Evolutionary conservation across 2,113 vertebrate genomes (phyloP), one percentile per base, ranked within the genome.

Genomic region (Sturnira hondurensis): DNA sequence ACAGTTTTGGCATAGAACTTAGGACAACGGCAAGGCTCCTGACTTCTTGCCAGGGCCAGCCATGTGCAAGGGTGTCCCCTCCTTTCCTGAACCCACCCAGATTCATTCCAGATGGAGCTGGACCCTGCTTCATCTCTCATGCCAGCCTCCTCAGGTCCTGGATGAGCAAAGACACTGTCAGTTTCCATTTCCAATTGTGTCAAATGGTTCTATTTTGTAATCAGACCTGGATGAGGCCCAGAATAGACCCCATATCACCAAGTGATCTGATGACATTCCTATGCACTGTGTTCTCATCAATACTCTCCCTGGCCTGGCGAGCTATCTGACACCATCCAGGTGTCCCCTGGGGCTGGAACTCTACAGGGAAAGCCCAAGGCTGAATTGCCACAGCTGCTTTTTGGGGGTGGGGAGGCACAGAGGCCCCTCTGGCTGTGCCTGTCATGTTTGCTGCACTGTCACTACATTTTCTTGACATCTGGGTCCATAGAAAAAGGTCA

Each of bases 141-240:
- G 56, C 52, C 80, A 84, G 85, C 7, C 1, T 74, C 2, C 2
- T 0, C 41, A 82, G 52, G 58, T 54, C 41, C 70, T 9, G 0
- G 31, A 89, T 50, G 81, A 95, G 73, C 54, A 77, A 95, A 82
- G 68, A 93, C 45, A 47, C 52, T 65, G 31, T 33, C 81, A 84
- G 63, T 65, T 95, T 95, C 80, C 38, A 61, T 4, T 81, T 85
- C 56, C 43, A 94, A 22, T 63, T 83, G 65, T 65, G 63, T 82
- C 33, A 56, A 56, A 80, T 65, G 67, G 45, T 36, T 17, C 93
- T 89, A 47, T 71, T 91, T 67, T 43, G 43, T 36, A 58, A 47
- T 68, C 81, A 73, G 70, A 70, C 65, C 52, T 85, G 76, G 14
- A 24, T n/a, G 77, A 81, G 33, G 36, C 52, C 31, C 58, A 43